Evolutionary conservation across 2,113 vertebrate species (phyloP), one percentile per base, ranked within the genome.

Genomic region (Cairina moschata): DNA sequence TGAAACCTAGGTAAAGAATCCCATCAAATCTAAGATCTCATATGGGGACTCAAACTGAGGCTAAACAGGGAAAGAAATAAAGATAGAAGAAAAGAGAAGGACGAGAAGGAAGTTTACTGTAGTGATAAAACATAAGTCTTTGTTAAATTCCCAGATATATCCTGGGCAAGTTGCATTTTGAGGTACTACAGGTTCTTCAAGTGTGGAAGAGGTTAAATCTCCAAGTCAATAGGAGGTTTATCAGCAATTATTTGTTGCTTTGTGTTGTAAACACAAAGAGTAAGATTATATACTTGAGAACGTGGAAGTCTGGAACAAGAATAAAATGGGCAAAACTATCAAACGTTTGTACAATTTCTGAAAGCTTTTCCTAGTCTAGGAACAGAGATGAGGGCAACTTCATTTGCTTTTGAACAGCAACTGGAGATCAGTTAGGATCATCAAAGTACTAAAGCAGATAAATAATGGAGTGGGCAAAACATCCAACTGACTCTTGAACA

Each of bases 161-260:
- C 28, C 72, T 36, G 26, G 29, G 8, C 10, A 73, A 80, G 31
- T 13, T 55, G 50, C 38, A 48, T 67, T 94, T 91, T 74, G 59
- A 52, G 29, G 13, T n/a, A 25, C 20, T 54, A 1, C 3, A 26
- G 8, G 22, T 44, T 67, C 7, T 13, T 52, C 0, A 0, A 28
- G 40, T 8, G 3, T 29, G 44, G 59, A 88, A 76, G 55, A 90
- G 17, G 36, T 62, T 13, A 4, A 18, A 44, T 10, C 26, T 84
- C 65, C 69, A 56, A 60, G 26, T 22, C 68, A 48, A 7, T 2
- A 4, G 13, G 20, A 74, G 36, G 7, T 26, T 73, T 60, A 56
- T 26, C 54, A 62, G 4, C 71, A 42, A 25, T 11, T 59, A 5
- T 44, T 86, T 66, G 8, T 63, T 77, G 34, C 31, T 7, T 73